These are phyloP conservation scores for Epizoanthus stellaris DNA, from an alignment of 92 coral and sea anemone species.

Conservation along the genomic window DNA sequence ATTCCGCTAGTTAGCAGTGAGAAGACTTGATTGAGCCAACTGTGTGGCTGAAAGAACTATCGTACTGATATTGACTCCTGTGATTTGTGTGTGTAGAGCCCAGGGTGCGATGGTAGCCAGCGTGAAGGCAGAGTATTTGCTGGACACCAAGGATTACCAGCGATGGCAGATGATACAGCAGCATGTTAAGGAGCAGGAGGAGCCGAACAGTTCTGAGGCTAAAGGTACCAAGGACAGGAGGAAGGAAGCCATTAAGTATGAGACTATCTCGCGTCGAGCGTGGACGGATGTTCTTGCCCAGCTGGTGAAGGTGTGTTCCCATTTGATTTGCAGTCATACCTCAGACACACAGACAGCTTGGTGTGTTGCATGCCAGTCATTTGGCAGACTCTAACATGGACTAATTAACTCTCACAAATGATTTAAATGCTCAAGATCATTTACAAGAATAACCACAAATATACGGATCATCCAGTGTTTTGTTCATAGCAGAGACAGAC, in stretches of 20 bases:
- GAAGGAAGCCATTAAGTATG: constrained; percentile 64
- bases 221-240: constrained; percentile 52
- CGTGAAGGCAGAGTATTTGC: constrained; percentile 79
- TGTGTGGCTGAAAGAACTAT: too few species aligned
- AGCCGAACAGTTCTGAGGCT: neutral
- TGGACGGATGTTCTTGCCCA: constrained; percentile 93
- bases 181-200: constrained; percentile 24
- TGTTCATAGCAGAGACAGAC: too few species aligned
- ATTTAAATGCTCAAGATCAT: too few species aligned
- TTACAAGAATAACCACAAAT: too few species aligned
- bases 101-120: constrained; percentile 94
- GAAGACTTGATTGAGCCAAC: too few species aligned
- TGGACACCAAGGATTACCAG: constrained; percentile 74
- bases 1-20: too few species aligned
- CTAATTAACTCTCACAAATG: too few species aligned
- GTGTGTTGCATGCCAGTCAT: neutral
- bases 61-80: too few species aligned
- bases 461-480: too few species aligned
- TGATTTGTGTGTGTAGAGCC: constrained; percentile 43
- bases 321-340: neutral
- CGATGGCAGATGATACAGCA: constrained; percentile 78
- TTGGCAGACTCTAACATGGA: neutral
- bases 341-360: neutral
- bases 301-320: constrained; percentile 76
- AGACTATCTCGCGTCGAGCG: constrained; percentile 74